Evolutionary conservation across 2,113 vertebrate genomes (phyloP).

Genomic region (Megaptera novaeangliae): DNA sequence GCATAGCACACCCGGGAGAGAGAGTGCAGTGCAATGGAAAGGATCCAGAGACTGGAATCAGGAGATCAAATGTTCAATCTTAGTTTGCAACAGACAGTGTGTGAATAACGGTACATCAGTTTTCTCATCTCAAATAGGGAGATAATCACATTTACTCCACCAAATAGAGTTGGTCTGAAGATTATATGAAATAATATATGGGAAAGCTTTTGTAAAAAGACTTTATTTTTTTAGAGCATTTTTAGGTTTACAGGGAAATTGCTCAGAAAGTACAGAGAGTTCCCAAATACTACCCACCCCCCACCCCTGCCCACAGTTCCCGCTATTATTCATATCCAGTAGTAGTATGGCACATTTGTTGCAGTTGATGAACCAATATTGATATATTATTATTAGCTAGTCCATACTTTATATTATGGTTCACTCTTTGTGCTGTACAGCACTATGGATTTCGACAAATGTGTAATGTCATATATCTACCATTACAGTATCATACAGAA

Average conservation of each 20-base stretch:
- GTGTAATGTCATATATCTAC: background rate
- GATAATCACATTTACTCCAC: background rate
- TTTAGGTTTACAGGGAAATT: background rate
- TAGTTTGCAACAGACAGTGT: background rate
- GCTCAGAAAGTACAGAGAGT: background rate
- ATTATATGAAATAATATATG: background rate
- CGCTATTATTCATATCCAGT: background rate
- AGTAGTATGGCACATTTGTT: background rate
- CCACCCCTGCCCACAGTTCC: background rate
- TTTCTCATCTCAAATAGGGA: background rate
- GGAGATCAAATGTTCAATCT: background rate
- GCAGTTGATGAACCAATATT: background rate
- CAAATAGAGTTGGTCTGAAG: background rate
- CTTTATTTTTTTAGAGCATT: background rate
- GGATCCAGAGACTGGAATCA: background rate
- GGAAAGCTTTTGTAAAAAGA: background rate
- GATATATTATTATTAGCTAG: background rate
- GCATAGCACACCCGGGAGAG: background rate
- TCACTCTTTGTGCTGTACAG: background rate
- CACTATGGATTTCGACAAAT: background rate
- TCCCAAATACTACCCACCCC: background rate
- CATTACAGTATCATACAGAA: background rate
- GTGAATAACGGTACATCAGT: background rate
- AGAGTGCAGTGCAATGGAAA: background rate
- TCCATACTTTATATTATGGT: background rate